Evolutionary conservation across 2,113 vertebrate genomes (phyloP).

Genomic region (Engystomops pustulosus): DNA sequence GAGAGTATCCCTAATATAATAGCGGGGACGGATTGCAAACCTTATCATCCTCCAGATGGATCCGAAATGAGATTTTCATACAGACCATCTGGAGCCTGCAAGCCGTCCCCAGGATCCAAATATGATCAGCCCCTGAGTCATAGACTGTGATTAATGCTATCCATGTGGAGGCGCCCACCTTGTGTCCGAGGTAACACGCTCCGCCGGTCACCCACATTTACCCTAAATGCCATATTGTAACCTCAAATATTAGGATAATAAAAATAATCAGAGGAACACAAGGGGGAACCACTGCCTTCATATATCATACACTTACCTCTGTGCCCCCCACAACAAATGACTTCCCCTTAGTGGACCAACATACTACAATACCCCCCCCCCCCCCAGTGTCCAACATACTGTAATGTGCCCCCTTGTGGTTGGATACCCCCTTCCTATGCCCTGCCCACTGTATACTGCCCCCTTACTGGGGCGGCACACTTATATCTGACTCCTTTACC

Average conservation of each 20-base stretch:
- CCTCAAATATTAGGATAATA: not conserved
- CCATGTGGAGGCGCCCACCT: slow-evolving; percentile 7
- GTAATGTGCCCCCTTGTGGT: too few relatives aligned
- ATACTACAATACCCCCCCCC: too few relatives aligned
- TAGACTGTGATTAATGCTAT: not conserved
- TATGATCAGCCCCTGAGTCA: slow-evolving; percentile 34
- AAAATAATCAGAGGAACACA: not conserved
- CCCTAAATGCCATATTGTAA: not conserved
- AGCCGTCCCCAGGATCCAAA: slow-evolving; percentile 13
- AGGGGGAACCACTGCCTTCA: not conserved
- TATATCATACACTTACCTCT: not conserved
- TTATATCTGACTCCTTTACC: too few relatives aligned
- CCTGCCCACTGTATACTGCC: too few relatives aligned
- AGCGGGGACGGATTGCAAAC: not conserved
- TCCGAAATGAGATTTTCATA: slow-evolving; percentile 50
- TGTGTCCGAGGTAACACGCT: not conserved
- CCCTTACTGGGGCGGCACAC: too few relatives aligned
- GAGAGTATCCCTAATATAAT: not conserved
- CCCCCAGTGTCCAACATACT: too few relatives aligned
- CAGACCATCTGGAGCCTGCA: slow-evolving; percentile 51
- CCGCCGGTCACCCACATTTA: not conserved
- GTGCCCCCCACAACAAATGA: too few relatives aligned
- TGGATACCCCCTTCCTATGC: too few relatives aligned
- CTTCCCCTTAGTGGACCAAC: too few relatives aligned
- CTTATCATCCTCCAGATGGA: slow-evolving; percentile 43